phyloP scores from a whole-genome alignment of 2,113 vertebrate species.

The Calyptomena viridis region DNA sequence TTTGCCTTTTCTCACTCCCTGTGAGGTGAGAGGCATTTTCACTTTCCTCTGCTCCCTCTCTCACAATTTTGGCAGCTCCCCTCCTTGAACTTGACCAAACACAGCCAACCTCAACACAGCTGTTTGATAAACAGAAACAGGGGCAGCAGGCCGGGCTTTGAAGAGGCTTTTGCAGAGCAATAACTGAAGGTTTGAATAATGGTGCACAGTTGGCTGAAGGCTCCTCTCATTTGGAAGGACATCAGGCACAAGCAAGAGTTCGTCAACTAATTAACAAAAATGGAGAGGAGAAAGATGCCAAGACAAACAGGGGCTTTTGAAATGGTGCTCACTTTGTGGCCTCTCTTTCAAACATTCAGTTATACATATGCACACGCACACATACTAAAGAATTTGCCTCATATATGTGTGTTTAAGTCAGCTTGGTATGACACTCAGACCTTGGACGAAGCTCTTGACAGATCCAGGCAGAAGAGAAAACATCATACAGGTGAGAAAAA shows the following conservation, averaged over 20 bases:
- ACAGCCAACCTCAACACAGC: conserved; percentile 64
- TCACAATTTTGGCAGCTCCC: conserved; percentile 57
- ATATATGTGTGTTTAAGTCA: not conserved
- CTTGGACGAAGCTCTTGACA: conserved; percentile 17
- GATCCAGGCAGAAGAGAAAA: conserved; percentile 15
- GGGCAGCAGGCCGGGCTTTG: conserved; percentile 51
- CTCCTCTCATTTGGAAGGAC: conserved; percentile 50
- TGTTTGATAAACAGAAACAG: conserved; percentile 68
- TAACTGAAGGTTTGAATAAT: conserved; percentile 45
- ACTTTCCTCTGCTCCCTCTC: conserved; percentile 29
- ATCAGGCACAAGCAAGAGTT: conserved; percentile 48
- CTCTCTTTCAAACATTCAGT: conserved; percentile 22
- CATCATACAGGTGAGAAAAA: not conserved
- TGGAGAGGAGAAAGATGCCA: conserved; percentile 55
- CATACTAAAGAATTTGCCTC: not conserved
- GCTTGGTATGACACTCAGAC: not conserved
- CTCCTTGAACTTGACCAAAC: conserved; percentile 36
- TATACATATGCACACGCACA: not conserved
- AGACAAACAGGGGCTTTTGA: conserved; percentile 66
- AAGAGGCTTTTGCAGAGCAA: conserved; percentile 50
- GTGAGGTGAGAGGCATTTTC: conserved; percentile 62
- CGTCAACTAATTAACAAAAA: conserved; percentile 67
- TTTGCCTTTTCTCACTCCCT: conserved; percentile 50
- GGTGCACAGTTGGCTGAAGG: conserved; percentile 34
- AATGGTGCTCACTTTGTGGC: conserved; percentile 24